Conservation (phyloP, 2,888 invertebrate genomes). For the Drosophila pseudotalamancana region DNA sequence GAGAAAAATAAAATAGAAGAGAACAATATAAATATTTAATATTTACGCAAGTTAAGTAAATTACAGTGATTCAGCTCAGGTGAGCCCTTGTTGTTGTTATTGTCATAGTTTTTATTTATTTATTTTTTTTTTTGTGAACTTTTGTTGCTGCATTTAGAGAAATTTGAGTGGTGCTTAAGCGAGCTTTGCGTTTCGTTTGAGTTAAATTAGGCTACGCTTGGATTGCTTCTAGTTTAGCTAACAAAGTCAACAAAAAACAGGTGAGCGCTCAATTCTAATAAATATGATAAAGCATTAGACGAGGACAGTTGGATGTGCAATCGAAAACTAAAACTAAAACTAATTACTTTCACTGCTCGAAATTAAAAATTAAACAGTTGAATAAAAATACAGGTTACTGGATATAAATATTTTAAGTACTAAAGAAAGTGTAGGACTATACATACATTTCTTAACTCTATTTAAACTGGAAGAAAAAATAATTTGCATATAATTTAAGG, state of each 20-base stretch:
- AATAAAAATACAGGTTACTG: too few relatives aligned
- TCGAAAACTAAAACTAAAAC: not conserved
- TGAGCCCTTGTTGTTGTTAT: slow-evolving; percentile 13
- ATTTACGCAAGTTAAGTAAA: slow-evolving; percentile 72
- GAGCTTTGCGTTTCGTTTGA: slow-evolving; percentile 48
- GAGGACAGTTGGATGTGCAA: slow-evolving; percentile 18
- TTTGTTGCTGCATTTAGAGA: slow-evolving; percentile 24
- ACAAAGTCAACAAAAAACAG: slow-evolving; percentile 43
- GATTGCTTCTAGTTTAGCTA: slow-evolving; percentile 30
- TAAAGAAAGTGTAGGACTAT: too few relatives aligned
- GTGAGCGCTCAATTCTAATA: slow-evolving; percentile 28
- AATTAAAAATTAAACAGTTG: too few relatives aligned
- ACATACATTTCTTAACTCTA: too few relatives aligned
- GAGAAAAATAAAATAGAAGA: slow-evolving; percentile 74
- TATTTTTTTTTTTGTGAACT: slow-evolving; percentile 1
- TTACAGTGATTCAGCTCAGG: slow-evolving; percentile 52
- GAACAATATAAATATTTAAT: slow-evolving; percentile 80
- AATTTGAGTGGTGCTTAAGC: slow-evolving; percentile 47
- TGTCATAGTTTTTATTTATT: slow-evolving; percentile 3
- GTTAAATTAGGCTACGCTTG: slow-evolving; percentile 33
- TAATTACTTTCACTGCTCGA: too few relatives aligned
- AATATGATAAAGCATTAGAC: slow-evolving; percentile 10
- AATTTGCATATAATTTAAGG: not conserved
- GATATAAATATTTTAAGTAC: too few relatives aligned
- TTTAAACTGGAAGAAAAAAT: not conserved